Evolutionary conservation across 37 sponge, comb jelly and placozoan species (phyloP), one percentile per base, ranked within the genome.

Genomic region (Lycopodina hypogea): DNA sequence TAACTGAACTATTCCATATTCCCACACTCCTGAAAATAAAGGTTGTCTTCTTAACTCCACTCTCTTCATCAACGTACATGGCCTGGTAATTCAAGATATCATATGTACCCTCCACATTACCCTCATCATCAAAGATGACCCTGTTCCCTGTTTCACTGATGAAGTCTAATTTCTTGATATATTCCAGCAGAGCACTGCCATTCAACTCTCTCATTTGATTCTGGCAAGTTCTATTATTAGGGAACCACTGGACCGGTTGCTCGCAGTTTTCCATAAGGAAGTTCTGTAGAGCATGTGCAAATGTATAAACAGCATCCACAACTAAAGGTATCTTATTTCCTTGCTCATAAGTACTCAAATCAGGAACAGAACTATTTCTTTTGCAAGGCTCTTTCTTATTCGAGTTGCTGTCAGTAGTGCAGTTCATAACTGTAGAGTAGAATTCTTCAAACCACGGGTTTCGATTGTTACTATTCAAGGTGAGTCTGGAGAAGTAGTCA

Each of bases 231-330:
- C 56, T 66, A 29, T 65, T 75, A 19, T 60, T 23, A 2, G 74
- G 62, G 71, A 74, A 41, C 83, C 88, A 83, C 8, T 34, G 23
- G 23, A 74, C n/a, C 22, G 76, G 81, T 24, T 69, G 30, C 17
- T 83, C 60, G 58, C 95, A 94, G 65, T 90, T 92, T 33, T 79
- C 86, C 29, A 66, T 52, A 0, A 95, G 73, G 51, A 93, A 85
- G 50, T 68, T 80, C 28, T 90, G 75, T 1, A 94, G 69, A 32
- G 97, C 94, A 64, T 77, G 52, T 8, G 95, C 97, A 68, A 69
- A 71, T 1, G 87, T 84, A 66, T 88, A 83, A 2, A 94, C 92
- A 71, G 97, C 95, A 81, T 96, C 97, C 22, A 94, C 85, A 23
- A 86, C 90, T 33, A 91, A 77, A 0, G 94, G 89, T 22, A 91